These are phyloP conservation scores for Asobara japonica DNA, from an alignment of 1,140 invertebrate genomes.

Conservation along the genomic window DNA sequence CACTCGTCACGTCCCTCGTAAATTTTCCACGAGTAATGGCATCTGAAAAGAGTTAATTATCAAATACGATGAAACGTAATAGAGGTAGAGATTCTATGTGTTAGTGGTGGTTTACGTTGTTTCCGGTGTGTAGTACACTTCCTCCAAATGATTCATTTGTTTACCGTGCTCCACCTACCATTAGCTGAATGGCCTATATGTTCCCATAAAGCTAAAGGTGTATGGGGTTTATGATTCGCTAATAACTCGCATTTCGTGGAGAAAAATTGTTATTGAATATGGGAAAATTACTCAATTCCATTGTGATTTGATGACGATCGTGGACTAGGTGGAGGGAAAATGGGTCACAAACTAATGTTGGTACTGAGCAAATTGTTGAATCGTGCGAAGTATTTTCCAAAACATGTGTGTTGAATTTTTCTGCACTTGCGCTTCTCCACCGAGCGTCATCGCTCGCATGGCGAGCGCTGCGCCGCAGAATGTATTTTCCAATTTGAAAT, in stretches of 20 bases:
- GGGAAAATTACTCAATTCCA: background rate
- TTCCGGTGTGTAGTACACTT: constrained; percentile 6
- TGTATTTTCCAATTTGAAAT: no score
- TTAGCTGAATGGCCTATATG: background rate
- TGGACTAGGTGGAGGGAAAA: no score
- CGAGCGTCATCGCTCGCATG: no score
- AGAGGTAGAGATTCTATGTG: background rate
- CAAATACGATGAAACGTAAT: constrained; percentile 1
- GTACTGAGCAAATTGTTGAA: no score
- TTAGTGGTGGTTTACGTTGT: background rate
- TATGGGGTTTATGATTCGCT: background rate
- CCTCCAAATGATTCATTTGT: constrained; percentile 7
- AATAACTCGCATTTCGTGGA: background rate
- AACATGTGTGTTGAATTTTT: no score
- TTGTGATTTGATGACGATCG: background rate
- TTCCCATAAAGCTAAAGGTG: background rate
- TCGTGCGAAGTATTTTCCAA: no score
- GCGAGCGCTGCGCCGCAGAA: no score
- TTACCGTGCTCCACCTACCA: background rate
- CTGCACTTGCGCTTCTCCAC: no score
- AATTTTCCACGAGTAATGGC: constrained; percentile 9
- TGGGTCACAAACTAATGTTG: no score
- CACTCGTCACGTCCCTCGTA: background rate
- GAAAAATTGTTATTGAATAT: background rate
- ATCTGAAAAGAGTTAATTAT: constrained; percentile 19